Base-by-base conservation (phyloP, 2,113 vertebrate genomes). In the Daubentonia madagascariensis region DNA sequence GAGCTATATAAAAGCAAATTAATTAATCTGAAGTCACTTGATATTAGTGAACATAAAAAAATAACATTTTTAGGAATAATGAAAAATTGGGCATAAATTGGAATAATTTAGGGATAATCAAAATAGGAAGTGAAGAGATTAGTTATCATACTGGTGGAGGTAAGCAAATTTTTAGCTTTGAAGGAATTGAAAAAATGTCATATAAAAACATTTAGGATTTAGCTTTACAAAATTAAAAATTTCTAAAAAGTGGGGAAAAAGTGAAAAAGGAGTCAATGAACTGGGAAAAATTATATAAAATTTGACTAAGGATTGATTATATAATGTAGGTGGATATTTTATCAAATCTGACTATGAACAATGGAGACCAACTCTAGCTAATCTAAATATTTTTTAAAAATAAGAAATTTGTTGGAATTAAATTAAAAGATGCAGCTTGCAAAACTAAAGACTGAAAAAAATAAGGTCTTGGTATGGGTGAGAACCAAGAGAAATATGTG, bases 391-490 rank as follows among this genome's bases (percentile, higher is more conserved):
- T 63, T 54, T 8, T 54, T 10, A 45, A 32, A 68, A 68, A 90
- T 23, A 63, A 45, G 8, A 40, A n/a, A 37, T 11, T 45, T 91
- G 23, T 65, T 91, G 30, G 16, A 65, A 65, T 84, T 93, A 48
- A 80, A 43, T 86, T 89, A 78, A 28, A 37, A 83, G n/a, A 48
- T 61, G 3, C 8, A 95, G 16, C 18, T 84, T 95, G 20, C 17
- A 78, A 88, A 90, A 88, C 83, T 88, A 78, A 95, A 50, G n/a
- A 79, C 23, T 83, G 6, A 13, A 91, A 91, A 67, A 68, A 80
- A 50, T 48, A 40, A 85, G 30, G 11, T 54, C 30, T 93, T 67
- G 70, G 54, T 75, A n/a, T 79, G 65, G 85, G 59, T 94, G 81
- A 94, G 43, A 70, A 86, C 30, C 5, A 30, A 23, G 20, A 10